Conservation (phyloP, 35 echinoderm and acorn worm species). For the Ophioderma brevispina region DNA sequence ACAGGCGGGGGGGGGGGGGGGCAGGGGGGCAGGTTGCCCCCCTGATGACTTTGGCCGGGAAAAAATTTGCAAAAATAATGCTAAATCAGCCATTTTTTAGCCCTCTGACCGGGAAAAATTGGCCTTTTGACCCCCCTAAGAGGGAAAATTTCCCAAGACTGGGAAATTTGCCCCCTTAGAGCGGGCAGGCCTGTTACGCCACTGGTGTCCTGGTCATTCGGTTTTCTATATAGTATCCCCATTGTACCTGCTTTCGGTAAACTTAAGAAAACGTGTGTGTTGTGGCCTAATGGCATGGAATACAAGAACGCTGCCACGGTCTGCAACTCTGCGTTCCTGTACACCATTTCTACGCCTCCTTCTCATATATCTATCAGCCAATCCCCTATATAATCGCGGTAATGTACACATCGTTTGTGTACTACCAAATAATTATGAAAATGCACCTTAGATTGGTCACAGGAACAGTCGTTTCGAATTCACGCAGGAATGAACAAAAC, state of each 20-base stretch:
- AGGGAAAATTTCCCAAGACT: not conserved
- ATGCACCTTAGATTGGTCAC: not conserved
- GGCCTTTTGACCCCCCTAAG: no score
- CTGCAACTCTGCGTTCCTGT: not conserved
- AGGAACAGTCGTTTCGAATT: not conserved
- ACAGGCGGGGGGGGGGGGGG: no score
- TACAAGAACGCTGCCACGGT: not conserved
- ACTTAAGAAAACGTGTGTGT: not conserved
- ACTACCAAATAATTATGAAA: not conserved
- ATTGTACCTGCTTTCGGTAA: not conserved
- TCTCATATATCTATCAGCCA: not conserved
- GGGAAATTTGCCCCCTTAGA: no score
- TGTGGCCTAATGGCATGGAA: not conserved
- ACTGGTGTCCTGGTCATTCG: not conserved
- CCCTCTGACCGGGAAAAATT: no score
- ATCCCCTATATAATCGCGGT: not conserved
- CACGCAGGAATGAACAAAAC: no score
- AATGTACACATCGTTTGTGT: not conserved
- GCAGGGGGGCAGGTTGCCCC: no score
- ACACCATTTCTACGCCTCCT: not conserved
- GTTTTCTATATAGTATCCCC: not conserved
- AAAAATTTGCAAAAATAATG: no score
- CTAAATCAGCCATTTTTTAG: no score
- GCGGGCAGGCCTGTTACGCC: no score
- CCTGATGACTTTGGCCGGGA: no score